These are phyloP conservation scores for Caenorhabditis uteleia DNA, from an alignment of 2,888 invertebrate species.

Conservation along the genomic window DNA sequence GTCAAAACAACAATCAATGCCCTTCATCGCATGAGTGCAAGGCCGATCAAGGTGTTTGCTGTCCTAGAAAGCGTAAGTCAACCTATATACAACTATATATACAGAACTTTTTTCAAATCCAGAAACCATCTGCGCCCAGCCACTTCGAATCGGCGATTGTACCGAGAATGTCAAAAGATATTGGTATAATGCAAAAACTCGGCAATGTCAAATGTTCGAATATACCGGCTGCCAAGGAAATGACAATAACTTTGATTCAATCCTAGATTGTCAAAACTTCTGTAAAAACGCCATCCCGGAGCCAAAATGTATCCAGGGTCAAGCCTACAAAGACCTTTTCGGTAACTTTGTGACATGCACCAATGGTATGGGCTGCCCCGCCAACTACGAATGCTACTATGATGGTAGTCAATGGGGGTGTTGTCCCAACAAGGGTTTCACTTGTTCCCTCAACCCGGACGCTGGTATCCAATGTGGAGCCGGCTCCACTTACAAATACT, in stretches of 20 bases:
- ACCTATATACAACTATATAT: not conserved
- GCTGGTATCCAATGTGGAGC: slow-evolving; percentile 59
- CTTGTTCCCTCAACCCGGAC: slow-evolving; percentile 54
- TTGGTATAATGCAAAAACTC: slow-evolving; percentile 56
- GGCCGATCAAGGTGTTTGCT: slow-evolving; percentile 60
- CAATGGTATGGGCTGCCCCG: slow-evolving; percentile 53
- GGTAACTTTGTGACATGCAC: slow-evolving; percentile 56
- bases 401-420: slow-evolving; percentile 59
- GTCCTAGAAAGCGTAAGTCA: slow-evolving; percentile 55
- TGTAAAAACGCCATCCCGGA: slow-evolving; percentile 59
- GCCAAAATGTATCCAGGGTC: slow-evolving; percentile 58
- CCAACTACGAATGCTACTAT: slow-evolving; percentile 64
- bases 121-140: slow-evolving; percentile 64
- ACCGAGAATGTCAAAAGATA: slow-evolving; percentile 54
- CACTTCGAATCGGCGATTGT: slow-evolving; percentile 58
- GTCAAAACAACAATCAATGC: slow-evolving; percentile 55
- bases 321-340: slow-evolving; percentile 56
- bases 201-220: slow-evolving; percentile 61
- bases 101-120: no score
- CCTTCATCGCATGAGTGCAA: slow-evolving; percentile 60
- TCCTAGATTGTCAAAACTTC: slow-evolving; percentile 57
- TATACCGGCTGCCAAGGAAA: slow-evolving; percentile 62
- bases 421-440: slow-evolving; percentile 54
- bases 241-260: slow-evolving; percentile 60
- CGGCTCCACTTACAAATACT: slow-evolving; percentile 55